Evolutionary conservation across 2,888 invertebrate species (phyloP), one percentile per base, ranked within the genome.

Genomic region (Lampropteryx suffumata): DNA sequence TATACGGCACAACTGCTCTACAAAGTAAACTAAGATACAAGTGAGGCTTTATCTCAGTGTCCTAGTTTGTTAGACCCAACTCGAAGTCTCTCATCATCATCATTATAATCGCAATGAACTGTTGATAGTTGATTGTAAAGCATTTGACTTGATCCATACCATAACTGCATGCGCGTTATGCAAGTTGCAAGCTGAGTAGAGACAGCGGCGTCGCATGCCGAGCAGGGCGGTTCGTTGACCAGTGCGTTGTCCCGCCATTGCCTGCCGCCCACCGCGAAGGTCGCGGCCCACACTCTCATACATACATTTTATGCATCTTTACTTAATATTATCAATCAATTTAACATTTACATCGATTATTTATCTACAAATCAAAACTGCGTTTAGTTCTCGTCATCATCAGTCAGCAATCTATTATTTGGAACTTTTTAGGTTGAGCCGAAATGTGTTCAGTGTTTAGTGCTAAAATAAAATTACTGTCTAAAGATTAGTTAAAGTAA

Each of bases 191-290:
- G 67, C 66, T 65, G 66, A 68, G 71, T 67, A 69, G 67, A 49
- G 51, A 51, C 62, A 64, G 66, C 67, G 61, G 36, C 44, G 32
- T 53, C 65, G 71, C 54, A 48, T 51, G 42, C 71, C 74, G 73
- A 68, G 69, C 80, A 71, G 83, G 83, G 84, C 84, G 82, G 89
- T 87, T 90, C 90, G 89, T 84, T 89, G 90, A 89, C 89, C 90
- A 89, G 87, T 79, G 83, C 87, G 84, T 82, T 76, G 85, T 82
- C 84, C 88, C 83, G 79, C 74, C 84, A 75, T 75, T 70, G 69
- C 74, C 76, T 70, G 69, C 74, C 87, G 84, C 84, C 84, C 82
- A 84, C 84, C 82, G 79, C 84, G 88, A 88, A 88, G 90, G 88
- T 85, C 89, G 88, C 84, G 79, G 74, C 79, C 79, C 79, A 75